These are phyloP conservation scores for Chromoteleia sp. DNA, from an alignment of 2,888 invertebrate species.

Conservation along the genomic window DNA sequence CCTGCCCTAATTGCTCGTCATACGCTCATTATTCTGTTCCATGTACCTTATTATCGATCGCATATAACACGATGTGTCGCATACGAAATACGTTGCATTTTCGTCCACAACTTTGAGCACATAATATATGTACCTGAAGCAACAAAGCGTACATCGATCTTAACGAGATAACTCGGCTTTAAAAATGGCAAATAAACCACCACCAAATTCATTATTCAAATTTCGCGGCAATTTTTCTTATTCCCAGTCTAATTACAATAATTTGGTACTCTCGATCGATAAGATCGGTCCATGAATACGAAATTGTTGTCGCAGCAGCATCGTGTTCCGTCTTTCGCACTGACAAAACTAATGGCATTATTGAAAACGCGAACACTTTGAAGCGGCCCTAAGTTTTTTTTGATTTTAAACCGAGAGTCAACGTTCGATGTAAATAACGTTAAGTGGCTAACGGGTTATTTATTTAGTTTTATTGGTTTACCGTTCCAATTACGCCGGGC, in stretches of 20 bases:
- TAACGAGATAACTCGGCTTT: constrained; percentile 26
- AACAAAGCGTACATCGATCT: constrained; percentile 33
- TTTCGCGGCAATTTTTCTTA: constrained; percentile 39
- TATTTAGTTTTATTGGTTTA: constrained; percentile 47
- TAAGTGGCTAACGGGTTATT: constrained; percentile 24
- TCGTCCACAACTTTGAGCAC: constrained; percentile 34
- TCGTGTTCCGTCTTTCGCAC: neutral
- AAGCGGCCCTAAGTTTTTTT: neutral
- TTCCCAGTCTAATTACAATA: constrained; percentile 31
- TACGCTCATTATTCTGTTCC: constrained; percentile 72
- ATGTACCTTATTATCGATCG: constrained; percentile 72
- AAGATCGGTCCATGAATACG: constrained; percentile 25
- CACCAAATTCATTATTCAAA: constrained; percentile 48
- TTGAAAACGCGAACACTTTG: neutral
- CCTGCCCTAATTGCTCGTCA: constrained; percentile 75
- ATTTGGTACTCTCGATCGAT: constrained; percentile 26
- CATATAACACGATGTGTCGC: constrained; percentile 65
- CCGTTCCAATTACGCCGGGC: constrained; percentile 59
- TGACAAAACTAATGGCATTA: constrained; percentile 1
- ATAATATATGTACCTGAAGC: constrained; percentile 18
- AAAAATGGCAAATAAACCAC: constrained; percentile 43
- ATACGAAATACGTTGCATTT: constrained; percentile 55
- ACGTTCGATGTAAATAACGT: constrained; percentile 1
- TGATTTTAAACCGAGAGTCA: constrained; percentile 8
- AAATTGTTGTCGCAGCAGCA: constrained; percentile 6